Percentiles rank a stretch among this genome's conserved stretches.
phyloP scores from a whole-genome alignment of 37 sponge, comb jelly and placozoan genomes.

The Theonella swinhoei region DNA sequence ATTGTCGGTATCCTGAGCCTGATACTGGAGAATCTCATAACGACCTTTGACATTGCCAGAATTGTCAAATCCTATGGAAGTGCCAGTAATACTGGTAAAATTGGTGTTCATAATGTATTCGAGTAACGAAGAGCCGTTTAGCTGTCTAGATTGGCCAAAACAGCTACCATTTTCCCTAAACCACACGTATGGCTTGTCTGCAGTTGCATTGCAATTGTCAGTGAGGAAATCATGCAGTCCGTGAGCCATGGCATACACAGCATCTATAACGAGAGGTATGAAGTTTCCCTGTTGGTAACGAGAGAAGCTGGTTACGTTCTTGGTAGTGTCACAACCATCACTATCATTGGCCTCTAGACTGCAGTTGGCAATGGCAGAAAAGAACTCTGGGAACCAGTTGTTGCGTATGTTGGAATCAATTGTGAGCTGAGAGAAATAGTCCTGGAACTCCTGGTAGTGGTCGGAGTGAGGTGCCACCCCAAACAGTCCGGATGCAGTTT shows the following conservation, averaged over 20 bases:
- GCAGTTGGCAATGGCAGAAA: conserved; percentile 48
- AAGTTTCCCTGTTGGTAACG: too few relatives aligned
- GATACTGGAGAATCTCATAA: conserved; percentile 71
- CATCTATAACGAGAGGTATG: too few relatives aligned
- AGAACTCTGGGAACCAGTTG: conserved; percentile 80
- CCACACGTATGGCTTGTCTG: conserved; percentile 49
- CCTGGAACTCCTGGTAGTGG: conserved; percentile 34
- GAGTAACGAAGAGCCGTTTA: too few relatives aligned
- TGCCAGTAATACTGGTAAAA: too few relatives aligned
- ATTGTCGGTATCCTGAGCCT: not conserved
- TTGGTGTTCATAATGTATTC: too few relatives aligned
- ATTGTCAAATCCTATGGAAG: conserved; percentile 57
- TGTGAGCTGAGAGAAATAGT: conserved; percentile 68
- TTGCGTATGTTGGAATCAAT: conserved; percentile 64
- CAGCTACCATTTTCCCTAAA: conserved; percentile 37
- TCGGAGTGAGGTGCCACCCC: conserved; percentile 58
- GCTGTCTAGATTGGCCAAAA: too few relatives aligned
- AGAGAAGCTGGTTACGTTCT: conserved; percentile 13
- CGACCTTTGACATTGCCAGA: conserved; percentile 52
- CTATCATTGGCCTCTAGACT: conserved; percentile 1
- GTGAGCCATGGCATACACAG: too few relatives aligned
- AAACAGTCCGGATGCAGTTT: too few relatives aligned
- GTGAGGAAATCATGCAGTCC: conserved; percentile 71
- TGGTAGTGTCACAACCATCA: too few relatives aligned
- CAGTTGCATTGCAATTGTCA: too few relatives aligned